Base-by-base conservation (phyloP, 1,140 invertebrate species). In the Capitella teleta region DNA sequence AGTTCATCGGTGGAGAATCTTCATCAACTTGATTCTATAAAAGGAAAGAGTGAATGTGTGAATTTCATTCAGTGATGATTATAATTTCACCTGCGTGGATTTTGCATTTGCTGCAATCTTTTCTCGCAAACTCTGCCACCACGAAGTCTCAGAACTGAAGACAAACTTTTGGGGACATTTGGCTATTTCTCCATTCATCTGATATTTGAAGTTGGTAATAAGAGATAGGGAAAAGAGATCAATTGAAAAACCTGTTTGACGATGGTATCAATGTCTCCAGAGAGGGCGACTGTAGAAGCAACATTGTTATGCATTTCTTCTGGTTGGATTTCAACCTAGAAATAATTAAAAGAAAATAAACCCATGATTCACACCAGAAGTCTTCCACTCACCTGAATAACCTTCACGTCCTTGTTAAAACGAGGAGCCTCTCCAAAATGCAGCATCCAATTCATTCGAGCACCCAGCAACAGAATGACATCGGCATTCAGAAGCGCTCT, bases 361-460 rank as follows among this genome's bases (percentile, higher is more conserved):
- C 28, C n/a, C 18, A 3, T 49, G 14, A n/a, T 28, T 2, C n/a
- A 37, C 10, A 32, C n/a, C 8, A 10, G 30, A 32, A n/a, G n/a
- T n/a, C n/a, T n/a, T n/a, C n/a, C 28, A 52, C 45, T 49, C 66
- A 85, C 84, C 76, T 94, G 91, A 60, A 96, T 89, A 44, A 96
- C 71, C 75, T 91, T 90, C 0, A 92, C 87, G 67, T 87, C 73
- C 19, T 77, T 68, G 25, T 79, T 77, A 68, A 84, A 96, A 25
- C 92, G 73, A 16, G 91, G 92, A n/a, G 84, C 74, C 43, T 81
- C 78, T 10, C 92, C 93, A 75, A 96, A 98, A 74, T 98, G 93
- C 28, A 98, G 73, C 70, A 97, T 97, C 93, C 93, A 97, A 72
- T 98, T 98, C 1, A 96, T 74, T 50, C 92, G 75, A 1, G 91